phyloP scores from a whole-genome alignment of 1,140 invertebrate genomes.

The Microplitis mediator region DNA sequence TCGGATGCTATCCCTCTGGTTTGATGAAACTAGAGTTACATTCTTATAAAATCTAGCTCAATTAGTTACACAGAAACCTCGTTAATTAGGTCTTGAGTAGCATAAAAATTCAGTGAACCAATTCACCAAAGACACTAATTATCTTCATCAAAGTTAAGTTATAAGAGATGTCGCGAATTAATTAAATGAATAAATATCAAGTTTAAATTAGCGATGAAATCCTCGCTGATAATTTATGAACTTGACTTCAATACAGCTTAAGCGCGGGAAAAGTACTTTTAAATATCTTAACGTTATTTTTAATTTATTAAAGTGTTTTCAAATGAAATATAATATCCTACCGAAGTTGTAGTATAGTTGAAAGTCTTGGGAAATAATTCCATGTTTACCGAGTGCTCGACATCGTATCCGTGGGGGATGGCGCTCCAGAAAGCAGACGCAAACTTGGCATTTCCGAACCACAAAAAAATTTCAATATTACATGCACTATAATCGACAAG shows the following conservation, averaged over 20 bases:
- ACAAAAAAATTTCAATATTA: slow-evolving; percentile 55
- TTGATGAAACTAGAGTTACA: no score
- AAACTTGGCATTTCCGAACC: slow-evolving; percentile 54
- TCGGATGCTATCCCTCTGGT: no score
- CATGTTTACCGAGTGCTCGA: slow-evolving; percentile 39
- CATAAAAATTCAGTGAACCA: no score
- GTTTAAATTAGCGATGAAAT: no score
- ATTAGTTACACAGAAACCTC: no score
- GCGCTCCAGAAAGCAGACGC: slow-evolving; percentile 47
- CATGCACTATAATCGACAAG: slow-evolving; percentile 46
- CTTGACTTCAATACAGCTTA: background rate
- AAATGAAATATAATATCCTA: slow-evolving; percentile 32
- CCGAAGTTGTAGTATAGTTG: slow-evolving; percentile 48
- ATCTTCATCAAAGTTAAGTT: no score
- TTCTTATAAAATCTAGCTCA: no score
- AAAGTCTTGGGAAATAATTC: slow-evolving; percentile 49
- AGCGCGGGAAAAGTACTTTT: background rate
- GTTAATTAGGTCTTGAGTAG: no score
- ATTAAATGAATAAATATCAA: no score
- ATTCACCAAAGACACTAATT: no score
- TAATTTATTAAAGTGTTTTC: slow-evolving; percentile 17
- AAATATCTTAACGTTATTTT: background rate
- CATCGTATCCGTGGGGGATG: slow-evolving; percentile 52
- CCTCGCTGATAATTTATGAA: no score
- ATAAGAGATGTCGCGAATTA: no score